These are phyloP conservation scores for Cyclopterus lumpus DNA, from an alignment of 2,797 vertebrate species.

Conservation along the genomic window DNA sequence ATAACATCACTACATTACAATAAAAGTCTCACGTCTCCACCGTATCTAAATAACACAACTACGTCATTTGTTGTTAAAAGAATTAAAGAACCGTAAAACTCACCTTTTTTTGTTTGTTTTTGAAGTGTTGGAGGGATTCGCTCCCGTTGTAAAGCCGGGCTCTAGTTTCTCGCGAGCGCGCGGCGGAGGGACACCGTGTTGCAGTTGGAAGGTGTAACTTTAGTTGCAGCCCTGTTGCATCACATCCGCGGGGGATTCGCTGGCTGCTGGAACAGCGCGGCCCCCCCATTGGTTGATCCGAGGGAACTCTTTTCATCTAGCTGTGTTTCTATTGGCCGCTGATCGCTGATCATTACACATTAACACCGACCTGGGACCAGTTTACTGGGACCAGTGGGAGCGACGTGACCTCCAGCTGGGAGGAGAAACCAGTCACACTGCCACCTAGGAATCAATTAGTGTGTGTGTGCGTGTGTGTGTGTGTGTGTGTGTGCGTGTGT, in stretches of 20 bases:
- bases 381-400: not conserved
- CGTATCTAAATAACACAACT: not conserved
- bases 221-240: constrained; percentile 89
- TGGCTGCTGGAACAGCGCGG: constrained; percentile 76
- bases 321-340: constrained; percentile 72
- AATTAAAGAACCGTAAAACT: not conserved
- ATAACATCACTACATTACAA: too few relatives aligned
- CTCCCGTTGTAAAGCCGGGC: not conserved
- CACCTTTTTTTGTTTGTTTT: not conserved
- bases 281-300: constrained; percentile 73
- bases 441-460: too few relatives aligned
- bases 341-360: constrained; percentile 70
- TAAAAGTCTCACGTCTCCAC: not conserved
- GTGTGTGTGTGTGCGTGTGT: too few relatives aligned
- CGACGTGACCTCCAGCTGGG: not conserved
- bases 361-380: constrained; percentile 40
- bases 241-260: constrained; percentile 86
- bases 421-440: too few relatives aligned
- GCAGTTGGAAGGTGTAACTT: constrained; percentile 81
- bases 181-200: constrained; percentile 84
- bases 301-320: too few relatives aligned
- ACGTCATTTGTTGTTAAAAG: not conserved
- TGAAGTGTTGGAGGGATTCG: not conserved
- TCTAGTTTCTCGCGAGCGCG: constrained; percentile 73
- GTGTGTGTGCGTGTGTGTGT: too few relatives aligned